Evolutionary conservation across 2,888 invertebrate species (phyloP), one percentile per base, ranked within the genome.

Genomic region (Pycnomerus fuliginosus): DNA sequence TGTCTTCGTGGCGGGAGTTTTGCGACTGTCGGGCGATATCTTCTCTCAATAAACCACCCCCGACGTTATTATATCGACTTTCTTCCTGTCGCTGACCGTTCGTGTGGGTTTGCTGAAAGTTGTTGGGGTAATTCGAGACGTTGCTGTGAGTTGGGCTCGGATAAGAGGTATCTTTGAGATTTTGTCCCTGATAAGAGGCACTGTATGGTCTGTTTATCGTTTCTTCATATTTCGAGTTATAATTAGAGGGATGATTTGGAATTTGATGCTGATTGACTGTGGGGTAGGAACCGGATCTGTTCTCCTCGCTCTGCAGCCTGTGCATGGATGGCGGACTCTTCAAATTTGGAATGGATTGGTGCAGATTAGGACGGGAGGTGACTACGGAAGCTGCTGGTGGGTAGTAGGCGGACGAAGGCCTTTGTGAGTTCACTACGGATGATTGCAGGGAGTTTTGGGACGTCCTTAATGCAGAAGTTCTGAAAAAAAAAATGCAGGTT

Each of bases 341-440:
- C 17, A 73, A 58, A 48, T 73, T 73, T n/a, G 73, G 73, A 44
- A 73, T 72, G n/a, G 72, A 72, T 41, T 73, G 72, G 46, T 73
- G 72, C 16, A 71, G 53, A 49, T 70, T 68, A 13, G 60, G 52
- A n/a, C 65, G 60, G 42, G 56, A 54, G 12, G 56, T 44, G 12
- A 47, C 35, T 5, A 56, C 47, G n/a, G 61, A 49, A 13, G 60
- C 53, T 12, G 62, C 53, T 8, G 59, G 68, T 5, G 70, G 69
- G 40, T 72, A 74, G 55, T 82, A 81, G 0, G 82, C 80, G 1
- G 82, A 82, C 17, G 79, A 74, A 1, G 82, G 82, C 15, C 81
- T 73, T 50, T 80, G 73, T 11, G 64, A 58, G 47, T 65, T 66
- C 64, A 78, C 52, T n/a, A 76, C 72, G 3, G 76, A 71, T 12